These are phyloP conservation scores for Itoplectis maculator DNA, from an alignment of 2,888 invertebrate genomes.

Conservation along the genomic window DNA sequence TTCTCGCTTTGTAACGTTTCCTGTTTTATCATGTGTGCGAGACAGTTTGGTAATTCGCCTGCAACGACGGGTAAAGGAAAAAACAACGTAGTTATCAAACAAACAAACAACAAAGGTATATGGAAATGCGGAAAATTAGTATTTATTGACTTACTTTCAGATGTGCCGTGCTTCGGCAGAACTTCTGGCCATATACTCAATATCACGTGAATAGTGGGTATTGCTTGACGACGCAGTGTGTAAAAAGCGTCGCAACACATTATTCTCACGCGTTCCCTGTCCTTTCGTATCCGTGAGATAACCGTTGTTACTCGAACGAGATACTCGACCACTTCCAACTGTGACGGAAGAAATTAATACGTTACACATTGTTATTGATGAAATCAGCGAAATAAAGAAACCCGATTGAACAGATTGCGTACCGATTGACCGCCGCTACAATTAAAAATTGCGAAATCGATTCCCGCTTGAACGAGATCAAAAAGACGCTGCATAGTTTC, in stretches of 20 bases:
- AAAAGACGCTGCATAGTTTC: conserved; percentile 73
- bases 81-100: neutral
- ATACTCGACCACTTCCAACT: conserved; percentile 72
- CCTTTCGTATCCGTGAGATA: conserved; percentile 80
- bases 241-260: conserved; percentile 85
- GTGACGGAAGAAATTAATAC: conserved; percentile 36
- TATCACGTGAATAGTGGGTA: conserved; percentile 82
- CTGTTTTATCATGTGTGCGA: conserved; percentile 82
- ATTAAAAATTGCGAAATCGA: conserved; percentile 77
- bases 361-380: neutral
- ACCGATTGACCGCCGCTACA: conserved; percentile 60
- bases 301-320: conserved; percentile 76
- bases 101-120: neutral
- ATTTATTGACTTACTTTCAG: conserved; percentile 71
- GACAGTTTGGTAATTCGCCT: conserved; percentile 83
- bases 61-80: conserved; percentile 62
- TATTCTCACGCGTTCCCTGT: conserved; percentile 83
- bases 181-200: conserved; percentile 85
- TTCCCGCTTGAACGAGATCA: conserved; percentile 72
- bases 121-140: neutral
- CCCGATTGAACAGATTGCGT: conserved; percentile 57
- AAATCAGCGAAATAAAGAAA: neutral
- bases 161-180: conserved; percentile 80
- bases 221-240: conserved; percentile 81
- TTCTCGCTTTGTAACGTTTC: conserved; percentile 68